Percentiles rank a stretch among this genome's conserved stretches.
phyloP scores from a whole-genome alignment of 2,113 vertebrate genomes.

The Microcebus jonahi region DNA sequence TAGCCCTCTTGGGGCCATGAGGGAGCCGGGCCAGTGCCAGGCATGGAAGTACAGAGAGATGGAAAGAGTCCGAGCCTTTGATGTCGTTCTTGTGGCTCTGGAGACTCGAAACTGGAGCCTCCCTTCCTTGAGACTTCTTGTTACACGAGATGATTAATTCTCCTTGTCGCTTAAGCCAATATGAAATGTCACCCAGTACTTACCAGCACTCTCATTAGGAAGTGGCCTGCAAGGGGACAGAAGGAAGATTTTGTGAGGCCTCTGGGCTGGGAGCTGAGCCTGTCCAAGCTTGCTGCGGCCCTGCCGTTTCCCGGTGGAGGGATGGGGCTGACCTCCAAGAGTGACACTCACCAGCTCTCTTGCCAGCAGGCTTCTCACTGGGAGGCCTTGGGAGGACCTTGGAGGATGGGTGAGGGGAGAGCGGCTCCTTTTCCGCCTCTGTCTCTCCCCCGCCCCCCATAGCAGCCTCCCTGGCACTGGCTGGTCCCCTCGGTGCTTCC shows the following conservation, averaged over 20 bases:
- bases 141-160: rapidly evolving
- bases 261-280: not conserved
- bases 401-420: rapidly evolving
- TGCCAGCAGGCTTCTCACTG: rapidly evolving
- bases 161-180: not conserved
- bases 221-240: not conserved
- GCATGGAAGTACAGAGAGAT: not conserved
- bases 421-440: not conserved
- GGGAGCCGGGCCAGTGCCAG: not conserved
- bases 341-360: not conserved
- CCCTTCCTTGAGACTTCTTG: not conserved
- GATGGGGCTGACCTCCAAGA: not conserved
- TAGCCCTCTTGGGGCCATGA: not conserved
- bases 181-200: rapidly evolving
- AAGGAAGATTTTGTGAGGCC: not conserved
- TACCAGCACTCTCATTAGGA: not conserved
- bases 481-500: not conserved
- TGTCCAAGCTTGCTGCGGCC: rapidly evolving
- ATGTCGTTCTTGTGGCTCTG: not conserved
- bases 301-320: not conserved
- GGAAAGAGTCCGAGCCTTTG: not conserved
- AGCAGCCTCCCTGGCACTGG: too few species aligned
- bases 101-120: not conserved
- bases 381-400: not conserved
- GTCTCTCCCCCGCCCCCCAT: too few species aligned